Conservation (phyloP, 2,888 invertebrate species). For the Omphaloscelis lunosa region DNA sequence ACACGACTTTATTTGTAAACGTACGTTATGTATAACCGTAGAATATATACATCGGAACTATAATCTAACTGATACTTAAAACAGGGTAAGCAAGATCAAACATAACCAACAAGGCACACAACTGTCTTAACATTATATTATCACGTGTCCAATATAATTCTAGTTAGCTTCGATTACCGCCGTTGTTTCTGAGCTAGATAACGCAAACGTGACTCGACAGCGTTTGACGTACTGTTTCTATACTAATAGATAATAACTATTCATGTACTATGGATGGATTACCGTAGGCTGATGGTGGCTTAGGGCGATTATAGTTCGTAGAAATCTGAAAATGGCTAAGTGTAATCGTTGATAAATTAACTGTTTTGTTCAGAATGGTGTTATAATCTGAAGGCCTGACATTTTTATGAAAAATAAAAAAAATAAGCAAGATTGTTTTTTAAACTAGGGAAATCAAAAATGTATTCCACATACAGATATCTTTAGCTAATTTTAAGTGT, state of each 20-base stretch:
- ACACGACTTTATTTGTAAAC: too few species aligned
- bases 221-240: conserved; percentile 43
- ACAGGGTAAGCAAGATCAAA: conserved; percentile 10
- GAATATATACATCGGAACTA: not conserved
- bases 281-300: conserved; percentile 13
- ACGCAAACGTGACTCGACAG: conserved; percentile 58
- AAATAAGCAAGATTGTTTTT: not conserved
- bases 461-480: not conserved
- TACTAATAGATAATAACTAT: conserved; percentile 45
- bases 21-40: not conserved
- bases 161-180: conserved; percentile 46
- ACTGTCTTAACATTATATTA: conserved; percentile 16
- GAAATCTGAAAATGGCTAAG: conserved; percentile 24
- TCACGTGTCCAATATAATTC: conserved; percentile 56
- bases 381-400: not conserved
- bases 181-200: conserved; percentile 59
- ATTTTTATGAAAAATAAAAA: not conserved
- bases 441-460: not conserved
- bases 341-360: conserved; percentile 6
- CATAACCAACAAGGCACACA: conserved; percentile 12
- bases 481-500: not conserved
- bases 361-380: conserved; percentile 10
- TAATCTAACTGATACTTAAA: conserved; percentile 5
- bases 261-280: conserved; percentile 26
- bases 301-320: conserved; percentile 29